Conservation (phyloP, 2,888 invertebrate genomes). For the Clitarchus hookeri region DNA sequence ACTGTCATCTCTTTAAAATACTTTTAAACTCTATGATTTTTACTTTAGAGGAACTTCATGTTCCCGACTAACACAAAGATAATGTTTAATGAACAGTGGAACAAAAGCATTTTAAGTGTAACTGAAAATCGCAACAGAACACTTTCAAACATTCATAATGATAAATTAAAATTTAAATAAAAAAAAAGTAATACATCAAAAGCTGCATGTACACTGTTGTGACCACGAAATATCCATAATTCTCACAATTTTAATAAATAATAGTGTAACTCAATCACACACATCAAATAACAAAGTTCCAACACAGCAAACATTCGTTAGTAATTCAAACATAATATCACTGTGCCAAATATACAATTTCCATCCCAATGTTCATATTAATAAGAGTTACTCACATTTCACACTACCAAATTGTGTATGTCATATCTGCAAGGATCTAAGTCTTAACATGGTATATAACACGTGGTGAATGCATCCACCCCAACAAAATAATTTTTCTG, state of each 20-base stretch:
- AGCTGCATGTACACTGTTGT: neutral
- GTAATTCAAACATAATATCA: neutral
- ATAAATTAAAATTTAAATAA: no score
- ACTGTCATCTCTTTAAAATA: neutral
- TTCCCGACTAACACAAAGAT: neutral
- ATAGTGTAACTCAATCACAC: neutral
- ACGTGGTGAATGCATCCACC: no score
- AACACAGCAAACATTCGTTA: slow-evolving; percentile 1
- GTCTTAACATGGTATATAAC: no score
- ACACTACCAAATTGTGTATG: neutral
- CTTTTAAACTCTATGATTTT: neutral
- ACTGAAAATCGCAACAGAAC: no score
- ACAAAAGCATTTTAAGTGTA: no score
- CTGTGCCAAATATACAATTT: neutral
- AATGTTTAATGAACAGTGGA: no score
- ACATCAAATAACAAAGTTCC: neutral
- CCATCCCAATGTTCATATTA: neutral
- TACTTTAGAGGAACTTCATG: neutral
- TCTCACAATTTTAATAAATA: neutral
- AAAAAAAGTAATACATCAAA: no score
- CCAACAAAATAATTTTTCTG: no score
- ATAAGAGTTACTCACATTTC: neutral
- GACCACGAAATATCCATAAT: neutral
- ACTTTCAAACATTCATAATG: no score
- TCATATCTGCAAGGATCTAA: no score